Base-by-base conservation (phyloP, 1,140 invertebrate genomes). In the Drosophila tani region DNA sequence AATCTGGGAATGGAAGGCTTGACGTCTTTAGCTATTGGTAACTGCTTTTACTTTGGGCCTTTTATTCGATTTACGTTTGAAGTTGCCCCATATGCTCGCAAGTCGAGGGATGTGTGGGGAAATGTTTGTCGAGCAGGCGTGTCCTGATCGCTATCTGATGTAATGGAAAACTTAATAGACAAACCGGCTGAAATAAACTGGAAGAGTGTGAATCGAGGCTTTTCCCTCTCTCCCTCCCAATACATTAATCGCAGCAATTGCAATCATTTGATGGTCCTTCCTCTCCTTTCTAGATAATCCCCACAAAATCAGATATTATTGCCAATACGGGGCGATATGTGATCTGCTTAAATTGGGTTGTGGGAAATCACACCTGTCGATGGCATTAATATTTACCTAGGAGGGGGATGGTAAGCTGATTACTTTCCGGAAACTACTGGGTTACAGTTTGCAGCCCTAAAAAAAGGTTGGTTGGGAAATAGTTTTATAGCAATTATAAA, bases 61-160 rank as follows among this genome's bases (percentile, higher is more conserved):
- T 87, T 87, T 87, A 88, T 88, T 88, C 85, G 85, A 88, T 88
- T 88, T 88, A 88, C 84, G 84, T 88, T 90, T 84, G 74, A 81
- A 88, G 70, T 88, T 88, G 62, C 65, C 76, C 79, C 74, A 76
- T 51, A 59, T 70, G 59, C 63, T 59, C 35, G 12, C 40, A 46
- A 0, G 27, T 6, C n/a, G 2, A 11, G n/a, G 14, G 14, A 5
- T 47, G 15, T 64, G 60, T 32, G 32, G 27, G 40, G 45, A 27
- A 29, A 40, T 73, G 55, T 74, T 47, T 60, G 68, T 14, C 45
- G 40, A 58, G 32, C 12, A 47, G 71, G 73, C 73, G 71, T 78
- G 64, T 73, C 57, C 75, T 50, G 83, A 87, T 87, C 83, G 77
- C 79, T 78, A 87, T 87, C 83, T 60, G 45, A 65, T 49, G 62